Percentiles rank a stretch among this genome's conserved stretches.
phyloP scores from a whole-genome alignment of 2,888 invertebrate genomes.

The Ormyrus rosae region DNA sequence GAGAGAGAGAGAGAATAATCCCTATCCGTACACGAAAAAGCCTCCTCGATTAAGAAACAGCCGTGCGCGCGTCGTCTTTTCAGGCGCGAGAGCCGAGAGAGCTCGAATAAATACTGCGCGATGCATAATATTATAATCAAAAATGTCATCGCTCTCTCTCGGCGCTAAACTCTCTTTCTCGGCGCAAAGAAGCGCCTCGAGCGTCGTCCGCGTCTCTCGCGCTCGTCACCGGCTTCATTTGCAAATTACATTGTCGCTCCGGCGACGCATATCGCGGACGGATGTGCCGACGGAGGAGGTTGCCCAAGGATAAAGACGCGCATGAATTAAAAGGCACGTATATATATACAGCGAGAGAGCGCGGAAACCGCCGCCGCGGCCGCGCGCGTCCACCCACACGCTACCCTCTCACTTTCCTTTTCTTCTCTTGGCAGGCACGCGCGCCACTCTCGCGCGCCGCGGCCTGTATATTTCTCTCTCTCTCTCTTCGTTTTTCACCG shows the following conservation, averaged over 20 bases:
- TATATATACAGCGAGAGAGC: not conserved
- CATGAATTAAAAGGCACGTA: conserved; percentile 28
- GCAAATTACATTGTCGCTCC: conserved; percentile 47
- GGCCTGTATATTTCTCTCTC: not conserved
- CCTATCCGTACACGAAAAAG: too few species aligned
- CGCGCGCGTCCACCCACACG: conserved; percentile 1
- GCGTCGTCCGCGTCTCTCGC: not conserved
- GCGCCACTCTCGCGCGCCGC: not conserved
- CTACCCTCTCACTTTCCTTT: conserved; percentile 23
- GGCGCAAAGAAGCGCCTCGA: not conserved
- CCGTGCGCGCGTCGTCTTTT: not conserved
- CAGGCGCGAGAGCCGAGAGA: too few species aligned
- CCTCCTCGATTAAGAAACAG: conserved; percentile 6
- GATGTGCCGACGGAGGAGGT: not conserved
- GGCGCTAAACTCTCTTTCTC: not conserved
- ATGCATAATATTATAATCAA: conserved; percentile 27
- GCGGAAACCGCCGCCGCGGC: not conserved
- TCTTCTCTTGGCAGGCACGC: not conserved
- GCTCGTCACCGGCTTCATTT: conserved; percentile 21
- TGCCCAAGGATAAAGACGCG: conserved; percentile 7
- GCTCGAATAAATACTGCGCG: not conserved
- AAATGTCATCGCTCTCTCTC: conserved; percentile 24
- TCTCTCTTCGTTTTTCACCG: not conserved
- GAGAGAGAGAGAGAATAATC: too few species aligned
- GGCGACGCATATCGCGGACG: not conserved